Evolutionary conservation across 2,888 invertebrate genomes (phyloP), one percentile per base, ranked within the genome.

Genomic region (Heliconius ismenius): DNA sequence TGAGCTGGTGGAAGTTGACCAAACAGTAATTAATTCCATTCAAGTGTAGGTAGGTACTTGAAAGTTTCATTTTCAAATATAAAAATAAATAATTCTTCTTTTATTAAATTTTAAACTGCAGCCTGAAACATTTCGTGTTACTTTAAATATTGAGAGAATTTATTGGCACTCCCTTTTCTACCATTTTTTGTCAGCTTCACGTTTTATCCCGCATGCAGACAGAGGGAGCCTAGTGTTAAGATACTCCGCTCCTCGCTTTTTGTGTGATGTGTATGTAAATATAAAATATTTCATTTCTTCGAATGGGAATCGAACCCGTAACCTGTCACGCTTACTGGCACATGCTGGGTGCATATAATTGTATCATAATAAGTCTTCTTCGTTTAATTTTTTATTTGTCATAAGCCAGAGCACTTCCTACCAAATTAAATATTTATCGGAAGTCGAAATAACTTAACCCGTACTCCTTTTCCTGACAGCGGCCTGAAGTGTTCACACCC

Each of bases 371-470:
- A 7, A 49, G 18, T 7, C 7, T 49, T 18, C 49, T 0, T 7
- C 49, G 2, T 49, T 18, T 49, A 49, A 0, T 10, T 58, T 0
- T 10, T n/a, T 58, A n/a, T n/a, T 58, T 58, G 58, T 58, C 10
- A n/a, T 3, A 58, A 4, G n/a, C 3, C 21, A 11, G 39, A 9
- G 13, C 32, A 10, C 36, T 36, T 70, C 10, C 32, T 58, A 70
- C 3, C 11, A 7, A 73, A 62, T 62, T 73, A 62, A 73, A 36
- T 26, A 39, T 43, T 24, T 24, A 60, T 11, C 73, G n/a, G 62
- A 64, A 64, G n/a, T 18, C 15, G 54, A n/a, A 74, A 64, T 74
- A 64, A 39, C 21, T 74, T 64, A 74, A 54, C 49, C 75, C 63
- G 18, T 15, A 4, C 70, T 65, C 65, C 65, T 32, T 58, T 39